Base-by-base conservation (phyloP, 2,113 vertebrate species). In the Eclectus roratus region DNA sequence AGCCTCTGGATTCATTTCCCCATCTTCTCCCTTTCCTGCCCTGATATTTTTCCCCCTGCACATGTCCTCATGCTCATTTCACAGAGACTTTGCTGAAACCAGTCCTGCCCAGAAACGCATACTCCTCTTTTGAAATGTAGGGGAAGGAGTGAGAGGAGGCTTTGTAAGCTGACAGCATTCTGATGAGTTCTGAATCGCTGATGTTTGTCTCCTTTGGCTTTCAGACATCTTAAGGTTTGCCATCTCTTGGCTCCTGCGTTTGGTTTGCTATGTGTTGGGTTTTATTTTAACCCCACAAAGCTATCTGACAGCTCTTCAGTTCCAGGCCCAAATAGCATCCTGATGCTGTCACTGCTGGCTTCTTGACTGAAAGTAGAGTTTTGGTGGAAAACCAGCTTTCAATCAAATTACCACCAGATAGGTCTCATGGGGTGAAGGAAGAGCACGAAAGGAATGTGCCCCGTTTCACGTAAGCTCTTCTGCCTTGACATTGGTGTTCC, bases 321-420 rank as follows among this genome's bases (percentile, higher is more conserved):
- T 88, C 64, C 55, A 8, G 92, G 94, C 86, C 94, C 77, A 86
- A 88, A 96, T 93, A 94, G 27, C 65, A 70, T 94, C 88, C 88
- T 83, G 46, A 83, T 94, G 83, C 83, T 93, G 95, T 97, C 92
- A 91, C 72, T 58, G 50, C 88, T 93, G 94, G 86, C 80, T 80
- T 94, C 77, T 80, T 24, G 50, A 71, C 68, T 89, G 35, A 70
- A 91, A 93, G 68, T 58, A 73, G 49, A 92, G 23, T 50, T 95
- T 78, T 65, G 65, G 33, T 81, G 86, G 95, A 93, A 95, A 95
- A 94, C 84, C 37, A 95, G 14, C 60, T 95, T 89, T 55, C 56
- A 88, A 20, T 85, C 37, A 18, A 90, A 85, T 91, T 88, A 25
- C 85, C 79, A n/a, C 39, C 35, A 56, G 68, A 43, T 6, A 10